phyloP scores from a whole-genome alignment of 1,140 invertebrate species.

The Choristoneura fumiferana region DNA sequence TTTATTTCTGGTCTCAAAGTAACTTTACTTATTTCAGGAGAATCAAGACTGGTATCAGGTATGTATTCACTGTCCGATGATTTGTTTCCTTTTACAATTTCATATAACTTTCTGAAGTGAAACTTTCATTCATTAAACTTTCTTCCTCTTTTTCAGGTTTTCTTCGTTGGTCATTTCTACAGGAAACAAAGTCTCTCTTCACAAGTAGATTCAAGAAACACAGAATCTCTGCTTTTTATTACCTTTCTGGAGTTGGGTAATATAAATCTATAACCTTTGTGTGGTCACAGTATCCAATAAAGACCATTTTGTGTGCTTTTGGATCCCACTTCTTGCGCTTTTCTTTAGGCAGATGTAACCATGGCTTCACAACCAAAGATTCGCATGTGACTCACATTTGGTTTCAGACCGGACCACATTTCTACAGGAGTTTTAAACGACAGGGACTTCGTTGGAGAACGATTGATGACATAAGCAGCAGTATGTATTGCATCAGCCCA shows the following conservation, averaged over 20 bases:
- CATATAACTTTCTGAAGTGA: conserved; percentile 23
- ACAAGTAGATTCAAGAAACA: conserved; percentile 38
- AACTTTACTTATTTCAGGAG: conserved; percentile 21
- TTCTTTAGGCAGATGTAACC: conserved; percentile 52
- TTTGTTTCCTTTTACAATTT: conserved; percentile 35
- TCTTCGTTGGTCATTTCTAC: conserved; percentile 23
- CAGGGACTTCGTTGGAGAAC: no score
- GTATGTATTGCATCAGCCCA: conserved; percentile 36
- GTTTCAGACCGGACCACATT: no score
- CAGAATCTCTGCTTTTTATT: conserved; percentile 32
- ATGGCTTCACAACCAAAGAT: no score
- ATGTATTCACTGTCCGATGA: conserved; percentile 27
- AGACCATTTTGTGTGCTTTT: conserved; percentile 40
- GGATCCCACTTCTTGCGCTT: conserved; percentile 42
- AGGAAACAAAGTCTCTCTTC: conserved; percentile 31
- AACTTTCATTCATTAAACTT: neutral
- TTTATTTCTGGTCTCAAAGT: conserved; percentile 25
- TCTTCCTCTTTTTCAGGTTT: conserved; percentile 12
- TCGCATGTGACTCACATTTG: no score
- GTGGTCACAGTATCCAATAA: conserved; percentile 40
- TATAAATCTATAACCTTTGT: conserved; percentile 39
- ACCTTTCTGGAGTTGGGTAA: conserved; percentile 20
- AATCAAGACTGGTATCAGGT: conserved; percentile 23
- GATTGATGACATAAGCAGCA: conserved; percentile 42
- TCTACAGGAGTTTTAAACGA: no score